Evolutionary conservation across 1,140 invertebrate species (phyloP).

Genomic region (Formica exsecta): DNA sequence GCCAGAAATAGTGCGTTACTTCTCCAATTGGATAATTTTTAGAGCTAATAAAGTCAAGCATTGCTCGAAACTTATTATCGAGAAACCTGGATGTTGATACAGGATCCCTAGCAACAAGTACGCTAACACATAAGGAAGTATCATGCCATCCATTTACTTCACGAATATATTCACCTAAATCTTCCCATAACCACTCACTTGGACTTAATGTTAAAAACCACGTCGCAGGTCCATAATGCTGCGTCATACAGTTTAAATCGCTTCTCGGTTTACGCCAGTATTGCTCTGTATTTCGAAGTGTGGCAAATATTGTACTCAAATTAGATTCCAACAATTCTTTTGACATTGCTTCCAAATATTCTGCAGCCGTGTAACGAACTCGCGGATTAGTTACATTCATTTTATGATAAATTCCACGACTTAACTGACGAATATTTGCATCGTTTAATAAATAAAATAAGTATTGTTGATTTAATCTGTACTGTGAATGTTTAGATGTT

Average conservation of each 20-base stretch:
- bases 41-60: constrained; percentile 6
- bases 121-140: not conserved
- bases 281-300: not conserved
- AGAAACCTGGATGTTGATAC: not conserved
- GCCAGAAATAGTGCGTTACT: constrained; percentile 19
- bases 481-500: too few species aligned
- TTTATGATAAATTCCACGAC: not conserved
- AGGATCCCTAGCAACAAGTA: not conserved
- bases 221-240: constrained; percentile 8
- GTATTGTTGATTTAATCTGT: too few species aligned
- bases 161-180: not conserved
- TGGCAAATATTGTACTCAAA: not conserved
- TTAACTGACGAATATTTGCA: not conserved
- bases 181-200: constrained; percentile 1
- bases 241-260: constrained; percentile 18
- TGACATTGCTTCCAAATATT: not conserved
- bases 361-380: not conserved
- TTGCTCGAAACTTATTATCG: not conserved
- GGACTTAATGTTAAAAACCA: constrained; percentile 21
- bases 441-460: too few species aligned
- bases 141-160: constrained; percentile 3
- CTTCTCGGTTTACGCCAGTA: not conserved
- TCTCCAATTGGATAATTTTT: constrained; percentile 6
- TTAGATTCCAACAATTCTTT: not conserved
- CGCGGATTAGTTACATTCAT: not conserved